Evolutionary conservation across 2,888 invertebrate genomes (phyloP).

Genomic region (Junonia oenone): DNA sequence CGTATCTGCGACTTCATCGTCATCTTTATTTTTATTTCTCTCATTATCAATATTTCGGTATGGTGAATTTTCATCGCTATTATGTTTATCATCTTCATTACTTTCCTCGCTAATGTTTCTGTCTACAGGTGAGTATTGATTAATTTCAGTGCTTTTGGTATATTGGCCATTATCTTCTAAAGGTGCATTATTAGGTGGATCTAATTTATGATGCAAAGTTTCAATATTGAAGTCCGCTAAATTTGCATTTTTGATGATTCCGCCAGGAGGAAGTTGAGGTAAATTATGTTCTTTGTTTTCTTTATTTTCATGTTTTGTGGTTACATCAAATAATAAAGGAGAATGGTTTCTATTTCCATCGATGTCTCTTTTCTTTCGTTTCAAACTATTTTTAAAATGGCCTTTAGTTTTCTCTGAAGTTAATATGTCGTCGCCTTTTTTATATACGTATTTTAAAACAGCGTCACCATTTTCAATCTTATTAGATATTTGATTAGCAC

Average conservation of each 20-base stretch:
- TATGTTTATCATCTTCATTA: constrained; percentile 33
- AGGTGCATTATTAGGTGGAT: constrained; percentile 19
- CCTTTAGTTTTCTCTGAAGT: constrained; percentile 43
- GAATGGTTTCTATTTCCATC: constrained; percentile 8
- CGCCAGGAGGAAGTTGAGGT: constrained; percentile 24
- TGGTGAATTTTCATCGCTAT: constrained; percentile 12
- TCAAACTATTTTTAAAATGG: constrained; percentile 52
- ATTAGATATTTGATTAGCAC: constrained; percentile 15
- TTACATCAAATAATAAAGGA: constrained; percentile 46
- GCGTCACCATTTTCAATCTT: constrained; percentile 39
- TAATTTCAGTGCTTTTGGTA: constrained; percentile 20
- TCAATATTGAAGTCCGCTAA: constrained; percentile 63
- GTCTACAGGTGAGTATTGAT: constrained; percentile 2
- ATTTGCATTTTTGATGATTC: constrained; percentile 42
- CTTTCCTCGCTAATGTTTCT: constrained; percentile 25
- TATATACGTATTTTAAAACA: constrained; percentile 55
- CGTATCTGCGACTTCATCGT: background rate
- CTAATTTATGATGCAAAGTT: constrained; percentile 45
- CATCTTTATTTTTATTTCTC: constrained; percentile 19
- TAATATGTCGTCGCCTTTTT: constrained; percentile 40
- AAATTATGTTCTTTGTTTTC: constrained; percentile 31
- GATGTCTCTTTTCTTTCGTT: constrained; percentile 46
- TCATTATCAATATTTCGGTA: constrained; percentile 1
- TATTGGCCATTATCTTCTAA: constrained; percentile 26
- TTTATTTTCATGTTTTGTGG: constrained; percentile 45